Conservation (phyloP, 2,113 vertebrate genomes). For the Pelecanus crispus region DNA sequence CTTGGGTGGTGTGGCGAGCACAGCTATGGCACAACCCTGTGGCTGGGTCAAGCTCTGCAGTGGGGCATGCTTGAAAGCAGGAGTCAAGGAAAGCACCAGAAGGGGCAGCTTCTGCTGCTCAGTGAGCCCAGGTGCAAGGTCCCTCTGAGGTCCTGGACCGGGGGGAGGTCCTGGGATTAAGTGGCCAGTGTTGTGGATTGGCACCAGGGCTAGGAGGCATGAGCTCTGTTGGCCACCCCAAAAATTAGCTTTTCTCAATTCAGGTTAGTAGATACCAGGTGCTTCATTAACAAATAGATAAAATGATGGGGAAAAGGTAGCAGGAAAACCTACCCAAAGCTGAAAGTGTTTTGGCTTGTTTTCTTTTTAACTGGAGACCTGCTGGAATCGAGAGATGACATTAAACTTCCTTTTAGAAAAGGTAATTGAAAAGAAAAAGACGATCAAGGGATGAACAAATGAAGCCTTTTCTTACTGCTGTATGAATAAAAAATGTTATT, state of each 20-base stretch:
- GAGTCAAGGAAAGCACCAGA: neutral
- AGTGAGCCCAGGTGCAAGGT: neutral
- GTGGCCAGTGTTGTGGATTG: fast-evolving
- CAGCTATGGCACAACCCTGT: fast-evolving
- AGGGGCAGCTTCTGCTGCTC: fast-evolving
- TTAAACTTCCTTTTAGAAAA: neutral
- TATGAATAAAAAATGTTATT: slow-evolving; percentile 36
- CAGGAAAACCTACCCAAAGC: neutral
- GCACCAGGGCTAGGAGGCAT: neutral
- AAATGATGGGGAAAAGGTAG: neutral
- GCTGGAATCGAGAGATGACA: neutral
- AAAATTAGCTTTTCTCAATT: neutral
- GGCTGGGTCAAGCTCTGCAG: neutral
- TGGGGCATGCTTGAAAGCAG: fast-evolving
- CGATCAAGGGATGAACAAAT: slow-evolving; percentile 9
- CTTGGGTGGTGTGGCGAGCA: fast-evolving
- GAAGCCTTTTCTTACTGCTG: neutral
- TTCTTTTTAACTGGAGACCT: neutral
- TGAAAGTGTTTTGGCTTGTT: neutral
- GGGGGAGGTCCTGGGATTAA: neutral
- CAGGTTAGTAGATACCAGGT: neutral
- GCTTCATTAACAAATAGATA: neutral
- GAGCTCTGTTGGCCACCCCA: neutral
- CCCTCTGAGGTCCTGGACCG: fast-evolving
- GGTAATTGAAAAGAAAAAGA: slow-evolving; percentile 29